A percentile compares a stretch with the other conserved stretches of the same genome.
phyloP scores from a whole-genome alignment of 2,797 vertebrate genomes.

The Pangasius krempfi region DNA sequence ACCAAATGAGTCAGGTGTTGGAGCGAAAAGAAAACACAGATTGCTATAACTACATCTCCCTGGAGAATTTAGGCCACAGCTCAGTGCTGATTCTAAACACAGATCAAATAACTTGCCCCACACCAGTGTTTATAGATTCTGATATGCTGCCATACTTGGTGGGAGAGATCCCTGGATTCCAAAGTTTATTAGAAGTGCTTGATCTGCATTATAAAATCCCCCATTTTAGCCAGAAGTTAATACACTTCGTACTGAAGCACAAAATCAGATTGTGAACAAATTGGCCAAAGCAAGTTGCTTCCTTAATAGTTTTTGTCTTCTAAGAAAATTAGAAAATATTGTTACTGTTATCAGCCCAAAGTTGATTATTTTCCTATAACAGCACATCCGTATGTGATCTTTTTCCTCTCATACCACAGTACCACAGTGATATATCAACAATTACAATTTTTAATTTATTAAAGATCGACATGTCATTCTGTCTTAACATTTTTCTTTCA shows the following conservation, averaged over 20 bases:
- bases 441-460: not conserved
- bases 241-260: not conserved
- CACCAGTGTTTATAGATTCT: not conserved
- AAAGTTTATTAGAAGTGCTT: constrained; percentile 2
- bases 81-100: not conserved
- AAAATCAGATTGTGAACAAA: not conserved
- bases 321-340: not conserved
- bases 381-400: not conserved
- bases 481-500: not conserved
- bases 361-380: not conserved
- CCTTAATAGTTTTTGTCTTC: not conserved
- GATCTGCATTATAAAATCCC: not conserved
- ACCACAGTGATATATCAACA: not conserved
- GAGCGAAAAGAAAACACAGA: too few relatives aligned
- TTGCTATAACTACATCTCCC: not conserved
- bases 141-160: not conserved
- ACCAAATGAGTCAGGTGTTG: not conserved
- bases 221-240: not conserved
- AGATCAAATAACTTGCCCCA: not conserved
- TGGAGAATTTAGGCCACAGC: not conserved
- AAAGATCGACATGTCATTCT: not conserved
- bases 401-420: not conserved
- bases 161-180: constrained; percentile 3
- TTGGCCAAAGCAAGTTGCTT: not conserved
- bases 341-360: not conserved